These are phyloP conservation scores for Phrynosoma blainvillii DNA, from an alignment of 2,113 vertebrate genomes.

Conservation along the genomic window DNA sequence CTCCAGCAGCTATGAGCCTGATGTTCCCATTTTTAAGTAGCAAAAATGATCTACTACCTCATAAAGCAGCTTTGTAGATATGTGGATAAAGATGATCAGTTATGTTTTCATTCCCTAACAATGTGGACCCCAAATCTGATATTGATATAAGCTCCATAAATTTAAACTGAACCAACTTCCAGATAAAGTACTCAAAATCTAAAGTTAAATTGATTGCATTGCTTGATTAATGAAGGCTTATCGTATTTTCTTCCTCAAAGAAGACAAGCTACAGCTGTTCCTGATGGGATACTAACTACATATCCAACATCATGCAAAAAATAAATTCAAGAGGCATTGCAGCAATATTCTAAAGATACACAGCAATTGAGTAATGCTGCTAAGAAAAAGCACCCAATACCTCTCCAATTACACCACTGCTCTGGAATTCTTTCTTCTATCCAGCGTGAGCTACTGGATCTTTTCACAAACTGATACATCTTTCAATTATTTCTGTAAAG, in stretches of 20 bases:
- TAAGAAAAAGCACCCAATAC: background rate
- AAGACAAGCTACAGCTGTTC: background rate
- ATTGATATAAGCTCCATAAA: background rate
- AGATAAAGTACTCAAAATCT: background rate
- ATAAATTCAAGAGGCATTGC: background rate
- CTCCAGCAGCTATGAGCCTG: background rate
- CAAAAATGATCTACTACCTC: background rate
- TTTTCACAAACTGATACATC: background rate
- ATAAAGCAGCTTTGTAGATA: background rate
- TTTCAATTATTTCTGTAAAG: background rate
- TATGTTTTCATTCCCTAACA: background rate
- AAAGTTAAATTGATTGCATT: background rate
- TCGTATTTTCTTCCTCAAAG: background rate
- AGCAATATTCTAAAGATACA: background rate
- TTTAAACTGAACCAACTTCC: background rate
- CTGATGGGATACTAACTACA: background rate
- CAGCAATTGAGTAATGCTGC: background rate
- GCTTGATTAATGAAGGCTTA: background rate
- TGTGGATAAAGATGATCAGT: background rate
- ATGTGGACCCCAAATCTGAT: background rate
- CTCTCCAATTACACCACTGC: background rate
- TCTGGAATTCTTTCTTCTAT: background rate
- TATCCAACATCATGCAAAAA: background rate
- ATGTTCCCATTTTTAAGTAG: background rate
- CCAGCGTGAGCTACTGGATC: background rate